phyloP scores from a whole-genome alignment of 2,797 vertebrate genomes.

The Sciurus vulgaris region DNA sequence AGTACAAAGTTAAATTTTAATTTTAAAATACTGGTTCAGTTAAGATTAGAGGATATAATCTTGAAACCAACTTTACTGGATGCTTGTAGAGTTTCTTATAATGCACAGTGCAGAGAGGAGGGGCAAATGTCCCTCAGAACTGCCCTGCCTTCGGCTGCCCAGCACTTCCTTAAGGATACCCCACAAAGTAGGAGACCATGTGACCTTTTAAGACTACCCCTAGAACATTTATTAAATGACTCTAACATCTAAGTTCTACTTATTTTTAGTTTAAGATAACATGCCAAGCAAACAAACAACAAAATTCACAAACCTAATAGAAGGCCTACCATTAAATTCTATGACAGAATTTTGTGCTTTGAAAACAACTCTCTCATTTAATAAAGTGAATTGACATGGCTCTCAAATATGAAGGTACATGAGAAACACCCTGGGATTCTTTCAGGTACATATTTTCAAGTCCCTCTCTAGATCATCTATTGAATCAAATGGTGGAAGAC shows the following conservation, averaged over 20 bases:
- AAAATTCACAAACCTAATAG: background rate
- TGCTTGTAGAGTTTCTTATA: background rate
- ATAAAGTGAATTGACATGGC: background rate
- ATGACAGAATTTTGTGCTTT: background rate
- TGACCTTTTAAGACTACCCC: background rate
- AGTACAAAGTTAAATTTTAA: background rate
- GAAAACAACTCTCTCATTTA: background rate
- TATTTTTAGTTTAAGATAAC: background rate
- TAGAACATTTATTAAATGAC: background rate
- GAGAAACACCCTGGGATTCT: background rate
- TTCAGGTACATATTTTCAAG: background rate
- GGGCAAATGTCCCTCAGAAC: fast-evolving
- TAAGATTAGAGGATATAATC: background rate
- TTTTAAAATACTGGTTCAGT: constrained; percentile 23
- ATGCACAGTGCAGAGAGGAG: background rate
- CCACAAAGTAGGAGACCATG: background rate
- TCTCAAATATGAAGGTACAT: background rate
- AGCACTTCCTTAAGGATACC: background rate
- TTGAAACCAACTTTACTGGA: background rate
- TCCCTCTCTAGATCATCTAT: background rate
- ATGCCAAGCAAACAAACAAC: background rate
- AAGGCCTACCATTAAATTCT: background rate
- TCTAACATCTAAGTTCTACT: background rate
- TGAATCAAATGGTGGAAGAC: background rate
- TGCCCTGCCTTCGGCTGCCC: background rate